Conservation (phyloP, 2,888 invertebrate species). For the Tryphoninae sp. region DNA sequence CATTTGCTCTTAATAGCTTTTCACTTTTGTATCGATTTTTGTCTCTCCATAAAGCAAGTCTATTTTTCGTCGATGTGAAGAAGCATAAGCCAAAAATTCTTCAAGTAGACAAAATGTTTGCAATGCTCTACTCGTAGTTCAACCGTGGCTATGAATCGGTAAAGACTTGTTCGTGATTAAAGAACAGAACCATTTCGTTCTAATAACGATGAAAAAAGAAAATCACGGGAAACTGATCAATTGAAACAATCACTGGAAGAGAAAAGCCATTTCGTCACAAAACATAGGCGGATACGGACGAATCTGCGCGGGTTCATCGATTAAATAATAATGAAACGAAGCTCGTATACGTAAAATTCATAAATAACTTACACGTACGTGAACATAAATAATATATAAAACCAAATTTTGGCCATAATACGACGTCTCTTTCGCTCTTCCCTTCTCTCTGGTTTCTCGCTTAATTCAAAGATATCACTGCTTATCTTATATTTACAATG, state of each 20-base stretch:
- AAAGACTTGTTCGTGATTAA: too few relatives aligned
- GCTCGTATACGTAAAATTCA: slow-evolving; percentile 62
- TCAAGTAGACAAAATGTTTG: too few relatives aligned
- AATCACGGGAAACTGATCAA: background rate
- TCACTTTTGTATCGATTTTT: slow-evolving; percentile 8
- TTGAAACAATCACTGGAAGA: slow-evolving; percentile 46
- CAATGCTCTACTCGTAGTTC: too few relatives aligned
- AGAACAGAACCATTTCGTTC: background rate
- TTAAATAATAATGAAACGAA: slow-evolving; percentile 43
- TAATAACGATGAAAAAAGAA: background rate
- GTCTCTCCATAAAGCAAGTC: background rate
- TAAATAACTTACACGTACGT: slow-evolving; percentile 61
- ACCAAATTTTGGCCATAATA: slow-evolving; percentile 50
- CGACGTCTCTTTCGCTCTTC: slow-evolving; percentile 21
- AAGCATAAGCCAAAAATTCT: background rate
- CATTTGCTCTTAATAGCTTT: background rate
- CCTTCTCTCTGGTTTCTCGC: slow-evolving; percentile 25
- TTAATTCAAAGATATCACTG: slow-evolving; percentile 59
- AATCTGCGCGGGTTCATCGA: background rate
- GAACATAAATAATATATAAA: slow-evolving; percentile 62
- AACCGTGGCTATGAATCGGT: too few relatives aligned
- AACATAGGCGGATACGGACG: background rate
- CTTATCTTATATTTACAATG: slow-evolving; percentile 59
- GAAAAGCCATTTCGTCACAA: slow-evolving; percentile 30
- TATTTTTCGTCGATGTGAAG: background rate